These are phyloP conservation scores for Nasonovia ribisnigri DNA, from an alignment of 2,888 invertebrate genomes.

Conservation along the genomic window DNA sequence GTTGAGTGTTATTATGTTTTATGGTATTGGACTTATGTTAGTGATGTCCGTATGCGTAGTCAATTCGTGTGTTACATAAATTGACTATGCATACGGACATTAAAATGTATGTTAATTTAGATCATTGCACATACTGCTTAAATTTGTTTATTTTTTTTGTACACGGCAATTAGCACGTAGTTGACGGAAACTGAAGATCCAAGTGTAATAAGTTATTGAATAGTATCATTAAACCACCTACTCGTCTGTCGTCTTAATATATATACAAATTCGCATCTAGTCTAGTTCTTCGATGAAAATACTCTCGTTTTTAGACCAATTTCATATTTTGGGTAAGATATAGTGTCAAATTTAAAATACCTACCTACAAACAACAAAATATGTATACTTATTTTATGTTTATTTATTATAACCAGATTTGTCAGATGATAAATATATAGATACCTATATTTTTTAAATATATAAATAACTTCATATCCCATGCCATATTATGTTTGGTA, in stretches of 20 bases:
- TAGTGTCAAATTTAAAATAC: neutral
- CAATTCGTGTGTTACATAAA: no score
- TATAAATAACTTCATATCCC: neutral
- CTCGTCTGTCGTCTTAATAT: neutral
- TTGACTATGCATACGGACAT: neutral
- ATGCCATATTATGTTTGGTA: neutral
- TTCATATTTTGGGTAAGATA: neutral
- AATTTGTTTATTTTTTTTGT: neutral
- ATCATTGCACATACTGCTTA: neutral
- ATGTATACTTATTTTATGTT: neutral
- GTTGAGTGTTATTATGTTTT: neutral
- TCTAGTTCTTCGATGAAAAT: neutral
- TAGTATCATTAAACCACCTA: neutral
- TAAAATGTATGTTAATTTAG: neutral
- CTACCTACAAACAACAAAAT: neutral
- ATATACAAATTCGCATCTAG: neutral
- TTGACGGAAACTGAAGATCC: neutral
- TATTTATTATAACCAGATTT: neutral
- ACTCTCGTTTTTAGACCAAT: neutral
- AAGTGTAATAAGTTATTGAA: neutral
- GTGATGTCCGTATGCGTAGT: no score
- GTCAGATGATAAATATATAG: slow-evolving; percentile 2
- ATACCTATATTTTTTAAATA: no score
- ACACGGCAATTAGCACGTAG: neutral
- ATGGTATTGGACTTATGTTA: neutral